Percentiles rank a stretch among this genome's conserved stretches.
Conservation (phyloP, 2,888 invertebrate genomes). For the Dolichomitus sp. region DNA sequence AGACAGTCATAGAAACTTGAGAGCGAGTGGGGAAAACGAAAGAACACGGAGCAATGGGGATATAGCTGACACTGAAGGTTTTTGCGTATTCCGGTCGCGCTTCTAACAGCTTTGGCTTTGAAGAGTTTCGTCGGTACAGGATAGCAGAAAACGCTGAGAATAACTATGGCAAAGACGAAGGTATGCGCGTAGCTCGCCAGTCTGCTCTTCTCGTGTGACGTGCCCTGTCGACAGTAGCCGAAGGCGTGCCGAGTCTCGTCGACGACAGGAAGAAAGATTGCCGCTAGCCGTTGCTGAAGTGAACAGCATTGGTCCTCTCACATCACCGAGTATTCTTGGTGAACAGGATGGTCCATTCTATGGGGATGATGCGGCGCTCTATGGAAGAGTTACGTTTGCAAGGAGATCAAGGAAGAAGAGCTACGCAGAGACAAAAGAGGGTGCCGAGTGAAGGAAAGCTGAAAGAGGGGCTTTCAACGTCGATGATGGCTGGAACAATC, state of each 20-base stretch:
- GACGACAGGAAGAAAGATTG: constrained; percentile 59
- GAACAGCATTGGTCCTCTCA: constrained; percentile 13
- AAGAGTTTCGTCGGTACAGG: constrained; percentile 32
- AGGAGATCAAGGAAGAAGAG: constrained; percentile 51
- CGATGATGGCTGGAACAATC: constrained; percentile 54
- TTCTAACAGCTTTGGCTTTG: constrained; percentile 43
- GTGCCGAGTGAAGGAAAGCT: not conserved
- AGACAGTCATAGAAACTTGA: constrained; percentile 32
- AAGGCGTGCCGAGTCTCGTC: constrained; percentile 5
- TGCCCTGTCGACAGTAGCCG: constrained; percentile 30
- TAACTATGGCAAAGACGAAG: constrained; percentile 16
- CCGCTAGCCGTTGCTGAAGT: constrained; percentile 41
- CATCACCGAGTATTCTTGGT: not conserved
- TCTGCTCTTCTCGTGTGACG: constrained; percentile 34
- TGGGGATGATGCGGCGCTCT: constrained; percentile 16
- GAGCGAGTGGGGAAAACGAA: constrained; percentile 21
- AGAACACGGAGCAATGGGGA: constrained; percentile 17
- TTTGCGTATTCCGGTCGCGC: constrained; percentile 59
- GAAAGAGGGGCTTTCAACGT: constrained; percentile 31
- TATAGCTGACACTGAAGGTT: constrained; percentile 27
- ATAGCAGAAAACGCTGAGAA: not conserved
- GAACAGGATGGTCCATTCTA: not conserved
- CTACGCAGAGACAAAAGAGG: constrained; percentile 19
- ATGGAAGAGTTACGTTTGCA: constrained; percentile 50
- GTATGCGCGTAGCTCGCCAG: constrained; percentile 21